Conservation (phyloP, 2,888 invertebrate genomes). For the Orchesellides sinensis region DNA sequence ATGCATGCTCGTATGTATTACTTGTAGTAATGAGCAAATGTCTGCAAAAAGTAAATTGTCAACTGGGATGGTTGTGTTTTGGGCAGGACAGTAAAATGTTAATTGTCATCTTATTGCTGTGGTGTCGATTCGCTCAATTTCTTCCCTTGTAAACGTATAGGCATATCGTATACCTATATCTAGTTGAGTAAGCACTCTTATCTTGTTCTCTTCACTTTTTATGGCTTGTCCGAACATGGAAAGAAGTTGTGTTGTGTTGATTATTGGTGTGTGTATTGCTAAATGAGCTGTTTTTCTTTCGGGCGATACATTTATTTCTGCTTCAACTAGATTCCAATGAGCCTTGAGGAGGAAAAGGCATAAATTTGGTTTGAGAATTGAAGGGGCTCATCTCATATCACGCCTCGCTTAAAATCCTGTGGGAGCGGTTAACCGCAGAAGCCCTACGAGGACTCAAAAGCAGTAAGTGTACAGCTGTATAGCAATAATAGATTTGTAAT, state of each 20-base stretch:
- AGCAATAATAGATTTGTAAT: no score
- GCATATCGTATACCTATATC: no score
- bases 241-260: not conserved
- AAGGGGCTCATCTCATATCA: not conserved
- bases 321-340: not conserved
- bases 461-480: no score
- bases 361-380: no score
- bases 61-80: not conserved
- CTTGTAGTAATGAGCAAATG: not conserved
- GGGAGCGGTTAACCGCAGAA: not conserved
- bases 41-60: conserved; percentile 23
- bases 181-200: conserved; percentile 9
- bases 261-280: conserved; percentile 6
- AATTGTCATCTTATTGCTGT: not conserved
- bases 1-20: not conserved
- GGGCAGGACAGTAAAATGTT: not conserved
- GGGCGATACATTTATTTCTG: not conserved
- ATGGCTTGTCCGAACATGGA: conserved; percentile 58
- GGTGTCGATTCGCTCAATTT: conserved; percentile 28
- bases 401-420: not conserved
- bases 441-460: not conserved
- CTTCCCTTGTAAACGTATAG: no score
- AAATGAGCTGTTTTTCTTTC: not conserved
- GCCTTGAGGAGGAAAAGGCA: no score
- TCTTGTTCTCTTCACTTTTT: conserved; percentile 54